Conservation (phyloP, 2,797 vertebrate species). For the Oceanodroma leucorhoa region DNA sequence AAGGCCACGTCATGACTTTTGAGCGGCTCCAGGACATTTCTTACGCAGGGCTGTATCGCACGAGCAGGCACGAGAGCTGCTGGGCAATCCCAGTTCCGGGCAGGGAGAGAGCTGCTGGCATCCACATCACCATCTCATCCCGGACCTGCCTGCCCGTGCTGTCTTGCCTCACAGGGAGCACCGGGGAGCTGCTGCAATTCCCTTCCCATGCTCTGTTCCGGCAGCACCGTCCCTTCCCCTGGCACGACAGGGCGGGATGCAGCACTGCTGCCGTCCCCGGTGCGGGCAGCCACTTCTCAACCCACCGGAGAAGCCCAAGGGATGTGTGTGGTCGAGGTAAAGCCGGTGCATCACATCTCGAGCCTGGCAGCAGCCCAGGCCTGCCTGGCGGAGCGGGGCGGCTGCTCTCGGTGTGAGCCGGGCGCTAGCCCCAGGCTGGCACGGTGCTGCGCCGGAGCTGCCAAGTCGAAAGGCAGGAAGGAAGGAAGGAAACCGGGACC, state of each 20-base stretch:
- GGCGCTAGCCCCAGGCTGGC: constrained; percentile 5
- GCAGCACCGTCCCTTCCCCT: background rate
- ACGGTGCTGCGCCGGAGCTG: background rate
- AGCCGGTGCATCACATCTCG: background rate
- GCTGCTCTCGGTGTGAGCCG: background rate
- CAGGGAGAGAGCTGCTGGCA: background rate
- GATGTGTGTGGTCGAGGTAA: fast-evolving
- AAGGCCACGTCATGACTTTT: fast-evolving
- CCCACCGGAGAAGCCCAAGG: background rate
- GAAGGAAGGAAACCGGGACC: constrained; percentile 9
- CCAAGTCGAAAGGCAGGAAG: constrained; percentile 19
- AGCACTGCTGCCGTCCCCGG: fast-evolving
- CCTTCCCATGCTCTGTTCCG: fast-evolving
- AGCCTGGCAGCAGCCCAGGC: background rate
- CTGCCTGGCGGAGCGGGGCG: background rate
- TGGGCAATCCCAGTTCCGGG: background rate
- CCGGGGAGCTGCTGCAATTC: background rate
- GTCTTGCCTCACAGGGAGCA: background rate
- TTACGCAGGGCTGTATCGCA: background rate
- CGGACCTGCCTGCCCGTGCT: background rate
- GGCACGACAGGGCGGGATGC: fast-evolving
- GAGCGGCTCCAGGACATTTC: background rate
- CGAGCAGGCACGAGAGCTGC: fast-evolving
- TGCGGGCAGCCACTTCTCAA: background rate
- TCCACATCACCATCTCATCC: background rate